Percentiles rank a stretch among this genome's conserved stretches.
Evolutionary conservation across 2,888 invertebrate genomes (phyloP).

Genomic region (Drosophila anomelani): DNA sequence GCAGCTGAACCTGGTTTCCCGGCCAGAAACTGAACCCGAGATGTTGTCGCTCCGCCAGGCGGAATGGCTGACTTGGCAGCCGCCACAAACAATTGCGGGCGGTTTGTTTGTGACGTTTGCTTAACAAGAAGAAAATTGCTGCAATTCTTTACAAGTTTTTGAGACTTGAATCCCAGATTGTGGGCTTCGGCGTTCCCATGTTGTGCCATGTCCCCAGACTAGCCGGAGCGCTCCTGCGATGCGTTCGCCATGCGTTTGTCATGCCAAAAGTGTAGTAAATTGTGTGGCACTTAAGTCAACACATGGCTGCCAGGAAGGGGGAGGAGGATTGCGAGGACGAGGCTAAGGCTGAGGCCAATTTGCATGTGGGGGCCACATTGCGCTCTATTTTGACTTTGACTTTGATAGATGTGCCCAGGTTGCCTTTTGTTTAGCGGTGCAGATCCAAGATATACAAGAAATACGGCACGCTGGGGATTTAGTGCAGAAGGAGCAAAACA

Average conservation of each 20-base stretch:
- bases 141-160: constrained; percentile 80
- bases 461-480: constrained; percentile 1
- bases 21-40: constrained; percentile 36
- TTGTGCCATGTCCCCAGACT: constrained; percentile 49
- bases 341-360: constrained; percentile 68
- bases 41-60: constrained; percentile 16
- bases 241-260: constrained; percentile 81
- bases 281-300: constrained; percentile 81
- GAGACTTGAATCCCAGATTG: constrained; percentile 36
- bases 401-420: constrained; percentile 83
- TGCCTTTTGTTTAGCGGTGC: constrained; percentile 44
- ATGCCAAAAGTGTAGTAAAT: constrained; percentile 83
- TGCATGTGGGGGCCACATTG: constrained; percentile 61
- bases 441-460: constrained; percentile 39
- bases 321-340: constrained; percentile 44
- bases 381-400: constrained; percentile 84
- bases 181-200: constrained; percentile 57
- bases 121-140: constrained; percentile 83
- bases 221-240: constrained; percentile 48
- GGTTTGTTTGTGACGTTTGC: constrained; percentile 79
- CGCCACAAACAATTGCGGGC: constrained; percentile 78
- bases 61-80: constrained; percentile 34
- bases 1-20: constrained; percentile 22
- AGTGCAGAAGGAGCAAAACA: not conserved
- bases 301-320: constrained; percentile 52